Evolutionary conservation across 2,888 invertebrate species (phyloP).

Genomic region (Mycalesis mineus): DNA sequence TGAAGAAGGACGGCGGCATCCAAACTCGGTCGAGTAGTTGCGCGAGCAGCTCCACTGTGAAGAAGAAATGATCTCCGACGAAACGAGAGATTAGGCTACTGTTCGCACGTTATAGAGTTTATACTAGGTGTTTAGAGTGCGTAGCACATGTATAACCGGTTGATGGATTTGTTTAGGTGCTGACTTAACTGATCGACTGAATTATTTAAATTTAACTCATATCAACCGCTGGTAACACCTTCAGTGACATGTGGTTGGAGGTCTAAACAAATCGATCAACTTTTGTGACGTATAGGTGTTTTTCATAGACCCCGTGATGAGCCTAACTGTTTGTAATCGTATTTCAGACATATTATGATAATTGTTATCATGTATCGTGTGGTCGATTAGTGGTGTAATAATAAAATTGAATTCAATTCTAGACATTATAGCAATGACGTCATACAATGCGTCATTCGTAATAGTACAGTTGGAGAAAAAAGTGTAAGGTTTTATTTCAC

Average conservation of each 20-base stretch:
- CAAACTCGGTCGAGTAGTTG: constrained; percentile 71
- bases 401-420: neutral
- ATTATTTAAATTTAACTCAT: constrained; percentile 51
- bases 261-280: constrained; percentile 52
- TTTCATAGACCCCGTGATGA: constrained; percentile 40
- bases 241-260: constrained; percentile 26
- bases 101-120: constrained; percentile 39
- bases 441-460: neutral
- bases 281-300: constrained; percentile 32
- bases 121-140: constrained; percentile 44
- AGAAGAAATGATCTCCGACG: constrained; percentile 71
- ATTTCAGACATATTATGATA: neutral
- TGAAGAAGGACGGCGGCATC: constrained; percentile 69
- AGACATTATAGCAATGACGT: neutral
- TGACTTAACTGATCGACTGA: constrained; percentile 41
- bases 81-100: constrained; percentile 37
- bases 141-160: constrained; percentile 44
- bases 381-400: constrained; percentile 6
- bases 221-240: constrained; percentile 40
- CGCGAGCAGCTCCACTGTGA: constrained; percentile 61
- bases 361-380: neutral
- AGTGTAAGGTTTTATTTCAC: neutral
- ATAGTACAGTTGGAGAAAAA: constrained; percentile 18
- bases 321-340: constrained; percentile 43
- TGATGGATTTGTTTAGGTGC: constrained; percentile 47